phyloP scores from a whole-genome alignment of 2,797 vertebrate species.

The Tiaroga cobitis region DNA sequence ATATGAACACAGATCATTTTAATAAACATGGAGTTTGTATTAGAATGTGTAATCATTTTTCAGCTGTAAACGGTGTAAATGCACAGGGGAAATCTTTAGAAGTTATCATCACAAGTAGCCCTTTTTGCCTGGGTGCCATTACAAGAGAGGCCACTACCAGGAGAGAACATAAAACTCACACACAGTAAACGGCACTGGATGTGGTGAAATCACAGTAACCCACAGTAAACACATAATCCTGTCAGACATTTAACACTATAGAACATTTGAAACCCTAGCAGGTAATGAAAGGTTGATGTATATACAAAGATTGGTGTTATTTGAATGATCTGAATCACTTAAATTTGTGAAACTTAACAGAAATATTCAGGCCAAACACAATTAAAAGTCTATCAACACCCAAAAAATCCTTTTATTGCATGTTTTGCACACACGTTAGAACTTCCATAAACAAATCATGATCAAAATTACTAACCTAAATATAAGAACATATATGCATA shows the following conservation, averaged over 20 bases:
- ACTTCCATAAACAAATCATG: not conserved
- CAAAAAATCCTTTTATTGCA: too few relatives aligned
- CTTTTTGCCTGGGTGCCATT: not conserved
- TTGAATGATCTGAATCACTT: not conserved
- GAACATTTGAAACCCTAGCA: not conserved
- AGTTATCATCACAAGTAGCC: not conserved
- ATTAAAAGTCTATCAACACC: not conserved
- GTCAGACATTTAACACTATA: slow-evolving; percentile 14
- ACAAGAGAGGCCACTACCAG: slow-evolving; percentile 1
- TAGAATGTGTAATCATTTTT: not conserved
- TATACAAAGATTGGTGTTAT: not conserved
- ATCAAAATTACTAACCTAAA: not conserved
- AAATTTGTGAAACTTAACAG: not conserved
- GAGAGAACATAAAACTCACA: slow-evolving; percentile 23
- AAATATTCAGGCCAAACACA: not conserved
- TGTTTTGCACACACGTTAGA: not conserved
- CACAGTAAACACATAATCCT: slow-evolving; percentile 12
- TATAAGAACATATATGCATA: not conserved
- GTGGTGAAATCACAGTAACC: slow-evolving; percentile 6
- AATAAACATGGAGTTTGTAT: not conserved
- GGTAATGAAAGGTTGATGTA: not conserved
- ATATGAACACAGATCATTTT: not conserved
- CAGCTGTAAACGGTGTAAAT: not conserved
- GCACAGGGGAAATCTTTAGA: not conserved
- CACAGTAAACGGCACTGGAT: not conserved